Evolutionary conservation across 2,113 vertebrate species (phyloP), one percentile per base, ranked within the genome.

Genomic region (Cyprinodon tularosa): DNA sequence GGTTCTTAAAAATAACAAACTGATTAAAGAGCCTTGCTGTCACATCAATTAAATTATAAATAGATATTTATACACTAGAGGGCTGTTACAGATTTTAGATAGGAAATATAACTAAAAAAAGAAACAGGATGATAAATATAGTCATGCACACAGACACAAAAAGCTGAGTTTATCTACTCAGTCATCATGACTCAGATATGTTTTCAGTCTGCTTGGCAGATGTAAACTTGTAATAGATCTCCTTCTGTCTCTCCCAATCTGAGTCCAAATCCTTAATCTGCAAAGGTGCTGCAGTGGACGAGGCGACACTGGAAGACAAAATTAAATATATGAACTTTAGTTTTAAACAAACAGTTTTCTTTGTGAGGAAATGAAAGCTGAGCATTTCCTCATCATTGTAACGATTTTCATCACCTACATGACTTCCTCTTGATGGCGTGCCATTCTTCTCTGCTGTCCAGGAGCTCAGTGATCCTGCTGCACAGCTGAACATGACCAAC

Each of bases 401-500:
- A 20, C 9, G 22, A 38, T 68, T 40, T 48, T 67, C 15, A 37
- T 60, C 4, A 89, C 94, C 89, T 94, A 99, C 98, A 91, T 93
- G 96, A 95, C 94, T 96, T 99, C 86, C 91, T 94, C 89, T 94
- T 97, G 70, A 99, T 95, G 63, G 88, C 15, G 0, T 88, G 89
- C 97, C 97, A 98, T 72, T 96, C 96, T n/a, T 95, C 94, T 11
- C 90, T 96, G 92, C 95, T 95, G 84, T 96, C 95, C 17, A 99
- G 94, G 6, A 96, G 94, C 17, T 97, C 96, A 70, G 93, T 95
- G 62, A 99, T 91, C 40, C 93, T 92, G 3, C 95, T 94, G 86
- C 98, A 99, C 48, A 98, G 94, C 69, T 93, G 95, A 80, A 98
- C 96, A 0, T 96, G 96, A 50, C 95, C 96, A 45, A 97, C 96